phyloP scores from a whole-genome alignment of 2,888 invertebrate genomes.

The Ferdinandea cuprea region DNA sequence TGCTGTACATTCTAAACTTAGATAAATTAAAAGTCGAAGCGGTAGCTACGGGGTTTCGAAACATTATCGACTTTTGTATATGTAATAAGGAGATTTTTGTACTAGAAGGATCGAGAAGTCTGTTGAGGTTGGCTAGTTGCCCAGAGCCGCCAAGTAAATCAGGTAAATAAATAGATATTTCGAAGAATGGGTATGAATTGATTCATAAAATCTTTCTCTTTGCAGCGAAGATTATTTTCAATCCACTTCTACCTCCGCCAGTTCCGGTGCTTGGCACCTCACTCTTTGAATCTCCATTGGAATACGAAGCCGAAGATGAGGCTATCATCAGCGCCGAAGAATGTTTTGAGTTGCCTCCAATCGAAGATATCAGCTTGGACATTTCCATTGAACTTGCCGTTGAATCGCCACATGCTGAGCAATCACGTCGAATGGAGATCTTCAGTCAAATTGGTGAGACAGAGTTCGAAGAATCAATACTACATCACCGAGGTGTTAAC shows the following conservation, averaged over 20 bases:
- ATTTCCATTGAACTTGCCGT: slow-evolving; percentile 82
- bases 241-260: slow-evolving; percentile 81
- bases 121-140: slow-evolving; percentile 89
- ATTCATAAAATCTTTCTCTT: not conserved
- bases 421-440: slow-evolving; percentile 85
- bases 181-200: too few species aligned
- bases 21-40: slow-evolving; percentile 87
- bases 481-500: slow-evolving; percentile 86
- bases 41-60: slow-evolving; percentile 86
- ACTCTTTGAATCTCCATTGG: slow-evolving; percentile 80
- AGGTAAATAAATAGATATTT: slow-evolving; percentile 79
- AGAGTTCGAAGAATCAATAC: slow-evolving; percentile 88
- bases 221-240: slow-evolving; percentile 80
- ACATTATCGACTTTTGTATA: slow-evolving; percentile 81
- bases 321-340: slow-evolving; percentile 87
- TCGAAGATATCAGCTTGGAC: slow-evolving; percentile 84
- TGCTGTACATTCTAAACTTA: slow-evolving; percentile 91
- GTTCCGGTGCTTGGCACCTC: slow-evolving; percentile 78
- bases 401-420: slow-evolving; percentile 80
- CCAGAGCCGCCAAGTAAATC: slow-evolving; percentile 86
- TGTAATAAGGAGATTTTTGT: slow-evolving; percentile 89
- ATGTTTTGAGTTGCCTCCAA: slow-evolving; percentile 88
- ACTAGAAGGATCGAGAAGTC: slow-evolving; percentile 90
- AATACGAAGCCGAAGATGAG: slow-evolving; percentile 83
- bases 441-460: slow-evolving; percentile 89